Percentiles rank a stretch among this genome's conserved stretches.
These are phyloP conservation scores for Aptenodytes forsteri DNA, from an alignment of 2,113 vertebrate species.

Conservation along the genomic window DNA sequence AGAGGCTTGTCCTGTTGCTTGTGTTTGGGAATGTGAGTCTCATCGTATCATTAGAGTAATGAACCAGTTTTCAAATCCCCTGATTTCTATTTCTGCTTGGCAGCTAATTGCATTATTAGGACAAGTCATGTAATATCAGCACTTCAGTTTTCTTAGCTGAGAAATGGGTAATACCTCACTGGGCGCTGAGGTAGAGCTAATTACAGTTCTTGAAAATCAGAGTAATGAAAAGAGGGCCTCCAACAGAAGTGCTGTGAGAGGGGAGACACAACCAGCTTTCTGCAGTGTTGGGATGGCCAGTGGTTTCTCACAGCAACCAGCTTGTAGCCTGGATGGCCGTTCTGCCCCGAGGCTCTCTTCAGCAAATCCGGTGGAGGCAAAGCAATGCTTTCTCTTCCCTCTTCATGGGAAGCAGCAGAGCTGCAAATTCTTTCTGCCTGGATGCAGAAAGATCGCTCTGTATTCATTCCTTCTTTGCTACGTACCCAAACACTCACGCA, in stretches of 20 bases:
- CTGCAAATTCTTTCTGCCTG: neutral
- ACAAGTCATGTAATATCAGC: neutral
- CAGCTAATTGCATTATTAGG: conserved; percentile 5
- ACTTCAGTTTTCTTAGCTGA: conserved; percentile 4
- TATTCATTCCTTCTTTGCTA: neutral
- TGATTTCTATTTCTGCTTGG: neutral
- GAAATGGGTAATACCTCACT: neutral
- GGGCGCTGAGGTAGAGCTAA: neutral
- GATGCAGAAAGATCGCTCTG: neutral
- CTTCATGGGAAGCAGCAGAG: neutral
- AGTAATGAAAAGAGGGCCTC: neutral
- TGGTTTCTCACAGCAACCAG: neutral
- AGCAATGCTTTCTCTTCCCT: neutral
- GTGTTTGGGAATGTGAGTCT: neutral
- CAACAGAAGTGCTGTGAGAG: neutral
- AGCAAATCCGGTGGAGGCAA: neutral
- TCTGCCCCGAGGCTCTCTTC: neutral
- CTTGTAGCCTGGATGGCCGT: neutral
- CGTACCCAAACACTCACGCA: neutral
- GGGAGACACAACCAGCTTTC: neutral
- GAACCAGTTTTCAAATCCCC: conserved; percentile 22
- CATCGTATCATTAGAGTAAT: conserved; percentile 7
- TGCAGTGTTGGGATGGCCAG: neutral
- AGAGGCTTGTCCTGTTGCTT: neutral
- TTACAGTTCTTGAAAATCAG: neutral